Evolutionary conservation across 2,797 vertebrate species (phyloP).

Genomic region (Protonibea diacanthus): DNA sequence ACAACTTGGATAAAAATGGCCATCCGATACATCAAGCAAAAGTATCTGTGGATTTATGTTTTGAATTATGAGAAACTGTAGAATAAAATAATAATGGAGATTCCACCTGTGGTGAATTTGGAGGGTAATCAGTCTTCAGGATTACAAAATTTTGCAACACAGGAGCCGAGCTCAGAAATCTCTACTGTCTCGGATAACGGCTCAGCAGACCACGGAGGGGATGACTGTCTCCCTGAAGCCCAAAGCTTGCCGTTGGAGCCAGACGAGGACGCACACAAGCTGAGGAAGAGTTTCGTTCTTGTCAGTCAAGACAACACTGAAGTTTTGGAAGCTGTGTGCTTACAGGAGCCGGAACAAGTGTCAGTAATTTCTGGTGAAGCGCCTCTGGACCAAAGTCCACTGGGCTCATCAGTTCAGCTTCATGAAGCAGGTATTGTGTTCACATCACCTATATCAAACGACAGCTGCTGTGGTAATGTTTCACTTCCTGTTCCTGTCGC

Average conservation of each 20-base stretch:
- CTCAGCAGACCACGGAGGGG: slow-evolving; percentile 41
- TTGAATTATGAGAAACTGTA: slow-evolving; percentile 77
- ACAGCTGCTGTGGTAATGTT: slow-evolving; percentile 10
- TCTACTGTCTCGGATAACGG: slow-evolving; percentile 52
- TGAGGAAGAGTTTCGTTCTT: slow-evolving; percentile 18
- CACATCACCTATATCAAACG: background rate
- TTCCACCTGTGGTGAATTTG: slow-evolving; percentile 62
- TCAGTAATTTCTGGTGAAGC: slow-evolving; percentile 15
- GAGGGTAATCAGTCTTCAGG: slow-evolving; percentile 66
- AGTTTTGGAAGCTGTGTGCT: slow-evolving; percentile 1
- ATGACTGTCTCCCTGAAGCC: slow-evolving; percentile 23
- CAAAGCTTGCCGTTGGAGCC: slow-evolving; percentile 28
- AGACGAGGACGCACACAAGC: slow-evolving; percentile 9
- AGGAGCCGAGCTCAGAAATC: slow-evolving; percentile 51
- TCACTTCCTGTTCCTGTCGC: slow-evolving; percentile 9
- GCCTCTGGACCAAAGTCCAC: background rate
- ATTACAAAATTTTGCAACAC: slow-evolving; percentile 60
- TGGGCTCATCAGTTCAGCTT: slow-evolving; percentile 23
- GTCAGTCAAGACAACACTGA: slow-evolving; percentile 2
- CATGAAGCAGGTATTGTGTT: slow-evolving; percentile 22
- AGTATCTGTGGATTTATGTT: slow-evolving; percentile 79
- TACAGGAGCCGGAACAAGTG: slow-evolving; percentile 24
- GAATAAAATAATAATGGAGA: slow-evolving; percentile 84
- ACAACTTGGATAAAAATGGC: slow-evolving; percentile 69
- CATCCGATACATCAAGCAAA: slow-evolving; percentile 67